These are phyloP conservation scores for Chiloscyllium plagiosum DNA, from an alignment of 2,113 vertebrate genomes.

Conservation along the genomic window DNA sequence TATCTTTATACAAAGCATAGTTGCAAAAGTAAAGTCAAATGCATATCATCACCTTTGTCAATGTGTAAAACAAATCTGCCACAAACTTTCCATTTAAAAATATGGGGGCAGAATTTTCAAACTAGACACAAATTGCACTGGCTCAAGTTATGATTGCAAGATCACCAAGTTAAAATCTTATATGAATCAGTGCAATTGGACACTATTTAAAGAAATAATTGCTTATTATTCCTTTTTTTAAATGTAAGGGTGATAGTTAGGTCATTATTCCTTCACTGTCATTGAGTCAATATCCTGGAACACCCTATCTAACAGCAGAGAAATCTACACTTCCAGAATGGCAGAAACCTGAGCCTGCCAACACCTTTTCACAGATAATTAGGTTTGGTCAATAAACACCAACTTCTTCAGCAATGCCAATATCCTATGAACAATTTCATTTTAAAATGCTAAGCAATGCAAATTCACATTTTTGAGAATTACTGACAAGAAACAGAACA, in stretches of 20 bases:
- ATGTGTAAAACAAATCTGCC: neutral
- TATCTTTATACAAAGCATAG: neutral
- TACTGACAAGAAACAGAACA: neutral
- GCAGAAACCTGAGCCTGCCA: too few species aligned
- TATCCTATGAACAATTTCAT: too few species aligned
- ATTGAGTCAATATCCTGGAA: too few species aligned
- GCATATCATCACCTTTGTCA: too few species aligned
- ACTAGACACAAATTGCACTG: neutral
- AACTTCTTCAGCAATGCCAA: too few species aligned
- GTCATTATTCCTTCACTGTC: too few species aligned
- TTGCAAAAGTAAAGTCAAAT: neutral
- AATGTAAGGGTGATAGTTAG: too few species aligned
- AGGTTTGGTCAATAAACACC: too few species aligned
- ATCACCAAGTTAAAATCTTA: neutral
- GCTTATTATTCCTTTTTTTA: neutral
- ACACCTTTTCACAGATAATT: too few species aligned
- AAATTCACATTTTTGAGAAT: neutral
- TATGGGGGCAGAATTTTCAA: neutral
- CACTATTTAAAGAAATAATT: neutral
- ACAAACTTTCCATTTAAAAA: neutral
- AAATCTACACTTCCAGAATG: too few species aligned
- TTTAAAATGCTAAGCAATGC: neutral
- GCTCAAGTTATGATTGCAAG: too few species aligned
- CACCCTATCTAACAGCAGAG: too few species aligned
- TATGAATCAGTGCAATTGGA: neutral